Conservation (phyloP, 2,113 vertebrate species). For the Lanius ludovicianus region DNA sequence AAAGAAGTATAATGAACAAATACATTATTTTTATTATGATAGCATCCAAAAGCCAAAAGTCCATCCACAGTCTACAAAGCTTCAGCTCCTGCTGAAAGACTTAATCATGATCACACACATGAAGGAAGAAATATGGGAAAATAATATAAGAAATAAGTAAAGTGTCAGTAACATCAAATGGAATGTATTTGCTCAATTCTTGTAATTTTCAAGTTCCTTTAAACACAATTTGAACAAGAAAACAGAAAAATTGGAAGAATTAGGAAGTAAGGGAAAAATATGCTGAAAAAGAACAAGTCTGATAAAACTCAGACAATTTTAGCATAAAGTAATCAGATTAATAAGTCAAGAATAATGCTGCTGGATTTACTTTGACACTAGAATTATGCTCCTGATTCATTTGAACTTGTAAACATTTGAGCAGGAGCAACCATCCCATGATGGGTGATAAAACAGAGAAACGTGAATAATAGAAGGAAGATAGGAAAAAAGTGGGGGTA, state of each 20-base stretch:
- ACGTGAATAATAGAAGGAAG: not conserved
- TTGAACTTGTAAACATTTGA: not conserved
- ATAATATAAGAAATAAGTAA: not conserved
- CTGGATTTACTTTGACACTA: not conserved
- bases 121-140: not conserved
- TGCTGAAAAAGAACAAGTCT: not conserved
- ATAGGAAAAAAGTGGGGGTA: too few relatives aligned
- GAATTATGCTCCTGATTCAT: not conserved
- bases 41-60: not conserved
- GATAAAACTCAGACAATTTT: not conserved
- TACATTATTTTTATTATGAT: not conserved
- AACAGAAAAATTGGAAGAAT: not conserved
- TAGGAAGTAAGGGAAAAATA: not conserved
- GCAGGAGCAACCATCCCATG: not conserved
- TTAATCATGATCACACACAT: not conserved
- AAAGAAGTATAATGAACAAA: not conserved
- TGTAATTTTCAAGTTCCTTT: not conserved
- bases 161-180: not conserved
- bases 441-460: not conserved
- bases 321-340: not conserved
- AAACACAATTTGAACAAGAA: not conserved
- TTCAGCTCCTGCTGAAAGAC: not conserved
- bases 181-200: not conserved
- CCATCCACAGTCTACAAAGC: not conserved
- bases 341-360: not conserved